Evolutionary conservation across 2,113 vertebrate genomes (phyloP).

Genomic region (Antechinus stuartii): DNA sequence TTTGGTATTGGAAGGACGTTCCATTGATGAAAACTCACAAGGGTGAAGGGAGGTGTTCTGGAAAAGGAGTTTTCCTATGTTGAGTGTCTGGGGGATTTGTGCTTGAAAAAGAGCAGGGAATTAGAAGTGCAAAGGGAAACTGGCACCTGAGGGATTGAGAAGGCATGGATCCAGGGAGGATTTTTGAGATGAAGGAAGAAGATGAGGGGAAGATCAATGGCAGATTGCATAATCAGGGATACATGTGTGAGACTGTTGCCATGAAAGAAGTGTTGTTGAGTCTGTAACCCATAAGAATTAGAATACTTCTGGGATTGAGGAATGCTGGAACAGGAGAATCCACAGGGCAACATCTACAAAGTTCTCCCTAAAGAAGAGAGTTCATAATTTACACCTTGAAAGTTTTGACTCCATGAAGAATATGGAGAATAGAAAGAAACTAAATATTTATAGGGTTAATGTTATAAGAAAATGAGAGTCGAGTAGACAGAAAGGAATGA

Average conservation of each 20-base stretch:
- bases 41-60: background rate
- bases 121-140: background rate
- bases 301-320: background rate
- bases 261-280: background rate
- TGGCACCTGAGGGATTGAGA: background rate
- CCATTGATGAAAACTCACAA: background rate
- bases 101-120: background rate
- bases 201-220: background rate
- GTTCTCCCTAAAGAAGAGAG: background rate
- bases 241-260: background rate
- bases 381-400: background rate
- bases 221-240: background rate
- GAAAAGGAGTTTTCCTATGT: background rate
- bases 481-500: background rate
- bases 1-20: background rate
- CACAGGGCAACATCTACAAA: background rate
- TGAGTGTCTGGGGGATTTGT: background rate
- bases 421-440: background rate
- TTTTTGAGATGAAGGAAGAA: background rate
- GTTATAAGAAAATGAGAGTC: background rate
- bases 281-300: background rate
- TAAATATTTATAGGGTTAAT: background rate
- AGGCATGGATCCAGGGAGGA: background rate
- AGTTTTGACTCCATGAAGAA: background rate
- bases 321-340: background rate